Evolutionary conservation across 2,113 vertebrate genomes (phyloP).

Genomic region (Thunnus thynnus): DNA sequence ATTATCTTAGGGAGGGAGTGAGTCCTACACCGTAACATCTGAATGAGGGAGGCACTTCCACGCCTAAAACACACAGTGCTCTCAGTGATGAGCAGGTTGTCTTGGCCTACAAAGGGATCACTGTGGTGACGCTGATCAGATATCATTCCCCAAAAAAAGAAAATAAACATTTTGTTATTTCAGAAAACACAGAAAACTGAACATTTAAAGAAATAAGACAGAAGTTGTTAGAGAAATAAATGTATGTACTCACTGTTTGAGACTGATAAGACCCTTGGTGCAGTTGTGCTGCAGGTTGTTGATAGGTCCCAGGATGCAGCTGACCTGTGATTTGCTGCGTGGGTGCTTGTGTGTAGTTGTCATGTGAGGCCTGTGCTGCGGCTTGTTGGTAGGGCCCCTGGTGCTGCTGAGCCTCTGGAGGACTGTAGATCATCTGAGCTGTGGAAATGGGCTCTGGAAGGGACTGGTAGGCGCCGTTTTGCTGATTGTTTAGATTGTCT

Average conservation of each 20-base stretch:
- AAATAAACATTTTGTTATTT: constrained; percentile 52
- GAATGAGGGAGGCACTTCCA: constrained; percentile 69
- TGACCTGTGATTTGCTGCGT: constrained; percentile 72
- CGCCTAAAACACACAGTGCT: constrained; percentile 60
- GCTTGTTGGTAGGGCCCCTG: constrained; percentile 76
- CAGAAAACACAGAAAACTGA: constrained; percentile 27
- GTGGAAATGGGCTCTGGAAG: constrained; percentile 84
- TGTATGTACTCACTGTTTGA: constrained; percentile 78
- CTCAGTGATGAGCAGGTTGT: constrained; percentile 49
- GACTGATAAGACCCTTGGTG: constrained; percentile 80
- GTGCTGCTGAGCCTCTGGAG: constrained; percentile 78
- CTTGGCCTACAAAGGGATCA: constrained; percentile 67
- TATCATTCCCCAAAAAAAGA: constrained; percentile 46
- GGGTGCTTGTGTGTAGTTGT: constrained; percentile 77
- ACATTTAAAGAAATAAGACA: background rate
- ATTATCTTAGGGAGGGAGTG: constrained; percentile 40
- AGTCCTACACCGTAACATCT: constrained; percentile 65
- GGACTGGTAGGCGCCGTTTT: constrained; percentile 89
- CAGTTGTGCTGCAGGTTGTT: constrained; percentile 69
- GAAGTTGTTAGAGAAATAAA: constrained; percentile 10
- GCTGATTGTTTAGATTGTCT: constrained; percentile 91
- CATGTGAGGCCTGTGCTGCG: constrained; percentile 81
- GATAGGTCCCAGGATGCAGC: constrained; percentile 68
- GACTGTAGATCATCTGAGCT: constrained; percentile 78
- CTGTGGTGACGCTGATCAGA: constrained; percentile 67